Conservation (phyloP, 2,113 vertebrate genomes). For the Pterocles gutturalis region DNA sequence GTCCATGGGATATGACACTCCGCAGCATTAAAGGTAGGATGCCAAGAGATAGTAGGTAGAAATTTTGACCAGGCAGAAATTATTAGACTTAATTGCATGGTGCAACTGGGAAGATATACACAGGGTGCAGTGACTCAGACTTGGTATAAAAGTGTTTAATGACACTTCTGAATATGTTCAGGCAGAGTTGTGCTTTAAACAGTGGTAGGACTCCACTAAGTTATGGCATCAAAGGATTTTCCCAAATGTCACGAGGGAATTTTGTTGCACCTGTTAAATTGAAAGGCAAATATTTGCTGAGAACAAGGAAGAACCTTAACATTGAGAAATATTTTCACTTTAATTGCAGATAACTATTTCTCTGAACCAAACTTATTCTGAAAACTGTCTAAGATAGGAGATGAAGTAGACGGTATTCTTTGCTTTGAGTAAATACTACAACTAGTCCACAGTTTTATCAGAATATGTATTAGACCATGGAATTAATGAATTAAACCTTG, state of each 20-base stretch:
- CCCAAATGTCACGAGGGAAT: neutral
- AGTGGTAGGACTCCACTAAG: neutral
- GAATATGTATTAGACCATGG: neutral
- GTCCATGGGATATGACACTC: neutral
- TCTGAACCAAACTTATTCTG: neutral
- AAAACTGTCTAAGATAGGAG: neutral
- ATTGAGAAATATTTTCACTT: neutral
- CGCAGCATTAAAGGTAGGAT: neutral
- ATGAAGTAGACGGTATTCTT: neutral
- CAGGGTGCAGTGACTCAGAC: neutral
- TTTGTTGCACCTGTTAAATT: neutral
- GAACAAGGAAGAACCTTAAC: neutral
- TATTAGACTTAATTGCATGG: neutral
- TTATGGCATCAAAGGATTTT: rapidly evolving
- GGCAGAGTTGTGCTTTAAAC: neutral
- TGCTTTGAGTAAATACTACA: neutral
- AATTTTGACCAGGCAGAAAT: neutral
- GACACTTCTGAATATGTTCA: neutral
- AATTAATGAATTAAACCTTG: neutral
- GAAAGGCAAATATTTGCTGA: neutral
- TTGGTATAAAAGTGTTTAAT: neutral
- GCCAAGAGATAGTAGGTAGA: neutral
- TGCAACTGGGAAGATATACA: neutral
- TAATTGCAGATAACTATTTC: neutral
- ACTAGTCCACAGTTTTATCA: neutral